phyloP scores from a whole-genome alignment of 2,797 vertebrate genomes.

The Sebastes nivosus region DNA sequence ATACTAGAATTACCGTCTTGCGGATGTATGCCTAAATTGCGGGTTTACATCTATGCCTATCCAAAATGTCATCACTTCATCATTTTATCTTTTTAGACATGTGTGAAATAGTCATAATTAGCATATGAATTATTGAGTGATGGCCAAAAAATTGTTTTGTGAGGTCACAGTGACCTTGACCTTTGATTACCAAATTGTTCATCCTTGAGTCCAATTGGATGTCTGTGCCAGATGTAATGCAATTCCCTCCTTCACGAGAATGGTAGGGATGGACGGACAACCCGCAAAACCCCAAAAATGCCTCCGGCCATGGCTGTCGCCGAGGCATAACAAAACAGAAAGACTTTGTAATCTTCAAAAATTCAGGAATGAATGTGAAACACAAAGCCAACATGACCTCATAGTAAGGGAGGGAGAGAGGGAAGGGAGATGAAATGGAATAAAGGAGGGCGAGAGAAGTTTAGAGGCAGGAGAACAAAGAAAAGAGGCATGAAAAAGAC shows the following conservation, averaged over 20 bases:
- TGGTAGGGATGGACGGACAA: background rate
- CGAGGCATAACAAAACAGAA: background rate
- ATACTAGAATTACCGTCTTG: background rate
- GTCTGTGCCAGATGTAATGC: no score
- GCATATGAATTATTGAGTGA: background rate
- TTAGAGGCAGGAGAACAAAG: background rate
- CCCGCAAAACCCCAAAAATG: no score
- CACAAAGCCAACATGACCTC: background rate
- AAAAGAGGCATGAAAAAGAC: background rate
- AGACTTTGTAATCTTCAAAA: background rate
- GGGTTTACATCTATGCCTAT: no score
- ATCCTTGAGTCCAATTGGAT: no score
- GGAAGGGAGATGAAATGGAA: background rate
- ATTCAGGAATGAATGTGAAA: background rate
- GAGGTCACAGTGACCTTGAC: background rate
- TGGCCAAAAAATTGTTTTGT: background rate
- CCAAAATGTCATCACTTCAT: no score
- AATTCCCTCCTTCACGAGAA: background rate
- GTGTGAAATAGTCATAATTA: no score
- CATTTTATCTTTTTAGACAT: no score
- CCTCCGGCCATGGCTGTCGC: no score
- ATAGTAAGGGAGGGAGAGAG: background rate
- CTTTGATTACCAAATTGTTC: no score
- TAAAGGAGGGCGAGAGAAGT: background rate
- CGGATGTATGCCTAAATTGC: background rate